phyloP scores from a whole-genome alignment of 2,888 invertebrate genomes.

The Iselma pallidipennis region DNA sequence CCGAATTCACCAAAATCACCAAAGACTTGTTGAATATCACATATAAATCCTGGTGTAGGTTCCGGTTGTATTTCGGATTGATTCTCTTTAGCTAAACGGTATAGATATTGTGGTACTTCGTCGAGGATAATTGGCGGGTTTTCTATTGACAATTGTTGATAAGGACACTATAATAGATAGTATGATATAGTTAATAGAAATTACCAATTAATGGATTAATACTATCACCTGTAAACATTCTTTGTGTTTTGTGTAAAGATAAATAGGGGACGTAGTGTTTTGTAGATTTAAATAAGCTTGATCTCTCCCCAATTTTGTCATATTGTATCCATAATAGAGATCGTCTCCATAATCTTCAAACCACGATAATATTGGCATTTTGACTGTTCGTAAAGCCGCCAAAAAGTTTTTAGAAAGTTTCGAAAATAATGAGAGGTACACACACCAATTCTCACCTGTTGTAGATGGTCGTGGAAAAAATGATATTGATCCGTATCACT shows the following conservation, averaged over 20 bases:
- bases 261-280: slow-evolving; percentile 34
- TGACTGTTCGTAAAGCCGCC: not conserved
- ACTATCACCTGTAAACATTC: slow-evolving; percentile 38
- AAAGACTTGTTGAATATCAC: slow-evolving; percentile 10
- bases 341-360: slow-evolving; percentile 62
- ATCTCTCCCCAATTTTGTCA: slow-evolving; percentile 65
- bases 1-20: slow-evolving; percentile 42
- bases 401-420: too few species aligned
- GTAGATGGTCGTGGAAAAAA: too few species aligned
- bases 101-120: slow-evolving; percentile 9
- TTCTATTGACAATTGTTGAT: not conserved
- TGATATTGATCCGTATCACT: too few species aligned
- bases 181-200: too few species aligned
- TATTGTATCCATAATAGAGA: slow-evolving; percentile 60
- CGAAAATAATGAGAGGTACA: too few species aligned
- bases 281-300: slow-evolving; percentile 65
- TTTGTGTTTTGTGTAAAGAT: slow-evolving; percentile 22
- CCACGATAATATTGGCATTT: slow-evolving; percentile 58
- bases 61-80: not conserved
- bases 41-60: slow-evolving; percentile 1
- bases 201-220: too few species aligned
- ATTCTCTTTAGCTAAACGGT: slow-evolving; percentile 9
- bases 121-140: slow-evolving; percentile 6
- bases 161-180: slow-evolving; percentile 10
- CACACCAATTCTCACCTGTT: too few species aligned